phyloP scores from a whole-genome alignment of 2,113 vertebrate species.

The Chinchilla lanigera region DNA sequence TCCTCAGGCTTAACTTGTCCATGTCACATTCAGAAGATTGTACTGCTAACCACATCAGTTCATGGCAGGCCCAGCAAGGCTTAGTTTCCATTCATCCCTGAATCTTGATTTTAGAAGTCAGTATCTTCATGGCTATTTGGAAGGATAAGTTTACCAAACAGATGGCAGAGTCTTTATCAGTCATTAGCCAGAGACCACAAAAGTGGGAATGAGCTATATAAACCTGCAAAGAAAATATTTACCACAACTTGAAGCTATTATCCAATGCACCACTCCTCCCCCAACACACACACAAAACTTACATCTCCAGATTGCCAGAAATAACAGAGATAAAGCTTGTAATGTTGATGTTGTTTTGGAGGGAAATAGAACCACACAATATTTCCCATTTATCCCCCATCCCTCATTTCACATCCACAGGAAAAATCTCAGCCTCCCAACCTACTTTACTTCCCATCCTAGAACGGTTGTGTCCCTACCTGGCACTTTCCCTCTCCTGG shows the following conservation, averaged over 20 bases:
- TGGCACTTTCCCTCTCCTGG: neutral
- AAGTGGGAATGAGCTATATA: neutral
- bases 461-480: neutral
- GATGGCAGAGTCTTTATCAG: slow-evolving; percentile 4
- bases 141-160: slow-evolving; percentile 49
- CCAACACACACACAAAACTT: neutral
- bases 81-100: neutral
- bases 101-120: slow-evolving; percentile 19
- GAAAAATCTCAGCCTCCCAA: neutral
- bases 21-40: neutral
- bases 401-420: neutral
- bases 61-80: neutral
- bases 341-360: neutral
- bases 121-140: slow-evolving; percentile 26
- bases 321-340: neutral
- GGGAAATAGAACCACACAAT: neutral
- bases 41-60: slow-evolving; percentile 4
- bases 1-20: neutral
- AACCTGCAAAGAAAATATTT: slow-evolving; percentile 57
- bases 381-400: neutral
- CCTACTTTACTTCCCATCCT: neutral
- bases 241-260: neutral
- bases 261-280: neutral
- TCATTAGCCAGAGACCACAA: slow-evolving; percentile 33
- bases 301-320: neutral